Evolutionary conservation across 2,888 invertebrate species (phyloP).

Genomic region (Panorpa germanica): DNA sequence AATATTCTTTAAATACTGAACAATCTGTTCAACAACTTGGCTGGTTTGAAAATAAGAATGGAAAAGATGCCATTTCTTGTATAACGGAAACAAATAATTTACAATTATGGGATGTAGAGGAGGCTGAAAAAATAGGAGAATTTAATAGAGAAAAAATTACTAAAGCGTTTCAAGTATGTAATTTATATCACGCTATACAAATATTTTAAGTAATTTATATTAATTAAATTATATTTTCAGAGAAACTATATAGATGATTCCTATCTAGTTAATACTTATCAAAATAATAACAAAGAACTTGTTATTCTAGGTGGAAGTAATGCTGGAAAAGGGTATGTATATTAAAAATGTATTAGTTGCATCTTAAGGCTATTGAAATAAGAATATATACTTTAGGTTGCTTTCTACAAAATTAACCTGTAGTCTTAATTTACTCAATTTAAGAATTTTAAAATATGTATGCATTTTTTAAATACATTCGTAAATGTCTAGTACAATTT

Average conservation of each 20-base stretch:
- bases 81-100: constrained; percentile 53
- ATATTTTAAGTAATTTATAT: constrained; percentile 9
- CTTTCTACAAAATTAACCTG: no score
- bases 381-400: no score
- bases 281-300: constrained; percentile 24
- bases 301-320: constrained; percentile 47
- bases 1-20: constrained; percentile 57
- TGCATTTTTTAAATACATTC: no score
- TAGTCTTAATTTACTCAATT: no score
- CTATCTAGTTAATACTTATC: constrained; percentile 42
- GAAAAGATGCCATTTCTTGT: constrained; percentile 35
- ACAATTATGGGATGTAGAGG: constrained; percentile 44
- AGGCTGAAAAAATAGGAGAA: constrained; percentile 34
- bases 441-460: no score
- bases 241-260: constrained; percentile 37
- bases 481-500: no score
- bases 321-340: constrained; percentile 32
- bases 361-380: no score
- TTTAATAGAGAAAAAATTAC: constrained; percentile 39
- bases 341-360: constrained; percentile 4
- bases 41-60: constrained; percentile 26
- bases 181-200: constrained; percentile 2
- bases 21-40: constrained; percentile 47
- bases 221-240: constrained; percentile 22
- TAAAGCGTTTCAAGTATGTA: constrained; percentile 31